Conservation (phyloP, 2,113 vertebrate genomes). For the Nicator chloris region DNA sequence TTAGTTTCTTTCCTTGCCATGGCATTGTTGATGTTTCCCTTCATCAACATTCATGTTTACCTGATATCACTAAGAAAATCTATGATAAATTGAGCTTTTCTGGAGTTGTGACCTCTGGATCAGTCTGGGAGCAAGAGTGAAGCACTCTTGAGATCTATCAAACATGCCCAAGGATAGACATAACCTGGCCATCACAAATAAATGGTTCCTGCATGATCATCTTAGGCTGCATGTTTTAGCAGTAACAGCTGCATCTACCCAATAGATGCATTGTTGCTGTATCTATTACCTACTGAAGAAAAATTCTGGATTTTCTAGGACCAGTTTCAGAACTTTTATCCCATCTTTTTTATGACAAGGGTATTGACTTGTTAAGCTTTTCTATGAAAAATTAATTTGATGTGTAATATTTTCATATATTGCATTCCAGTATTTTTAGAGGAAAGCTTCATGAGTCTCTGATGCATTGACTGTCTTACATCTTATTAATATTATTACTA, state of each 20-base stretch:
- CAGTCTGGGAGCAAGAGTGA: background rate
- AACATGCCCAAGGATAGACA: background rate
- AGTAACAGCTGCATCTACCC: background rate
- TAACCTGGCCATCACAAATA: background rate
- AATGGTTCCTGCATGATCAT: background rate
- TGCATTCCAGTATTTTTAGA: background rate
- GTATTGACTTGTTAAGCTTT: background rate
- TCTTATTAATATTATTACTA: background rate
- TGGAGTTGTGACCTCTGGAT: background rate
- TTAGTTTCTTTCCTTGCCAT: background rate
- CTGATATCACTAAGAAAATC: background rate
- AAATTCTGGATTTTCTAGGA: background rate
- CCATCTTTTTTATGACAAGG: background rate
- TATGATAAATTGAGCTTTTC: background rate
- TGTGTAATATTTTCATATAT: background rate
- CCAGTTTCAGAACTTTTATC: background rate
- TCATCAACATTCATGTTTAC: too few species aligned
- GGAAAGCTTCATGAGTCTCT: background rate
- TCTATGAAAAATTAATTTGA: conserved; percentile 5
- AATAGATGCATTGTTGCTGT: background rate
- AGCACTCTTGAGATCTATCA: background rate
- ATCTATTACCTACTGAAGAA: background rate
- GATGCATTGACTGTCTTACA: background rate
- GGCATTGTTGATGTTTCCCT: background rate
- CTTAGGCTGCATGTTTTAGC: background rate